Evolutionary conservation across 1,140 invertebrate species (phyloP).

Genomic region (Coelopa frigida): DNA sequence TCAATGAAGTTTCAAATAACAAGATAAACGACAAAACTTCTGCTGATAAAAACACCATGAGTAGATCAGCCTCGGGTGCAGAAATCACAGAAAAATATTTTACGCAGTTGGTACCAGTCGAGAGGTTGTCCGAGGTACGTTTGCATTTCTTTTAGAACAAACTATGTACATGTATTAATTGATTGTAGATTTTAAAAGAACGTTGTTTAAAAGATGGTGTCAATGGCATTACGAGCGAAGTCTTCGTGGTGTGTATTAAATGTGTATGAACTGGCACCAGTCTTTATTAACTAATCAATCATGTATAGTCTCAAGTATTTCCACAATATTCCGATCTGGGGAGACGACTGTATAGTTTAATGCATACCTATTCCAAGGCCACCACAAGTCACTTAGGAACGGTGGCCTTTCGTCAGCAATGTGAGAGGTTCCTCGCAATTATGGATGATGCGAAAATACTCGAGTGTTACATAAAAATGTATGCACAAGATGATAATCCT

Average conservation of each 20-base stretch:
- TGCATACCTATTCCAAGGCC: constrained; percentile 53
- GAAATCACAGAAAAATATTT: constrained; percentile 52
- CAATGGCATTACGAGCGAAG: constrained; percentile 56
- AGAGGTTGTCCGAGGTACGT: constrained; percentile 65
- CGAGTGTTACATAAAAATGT: constrained; percentile 62
- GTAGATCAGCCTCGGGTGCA: constrained; percentile 52
- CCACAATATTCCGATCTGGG: constrained; percentile 68
- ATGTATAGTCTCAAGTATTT: constrained; percentile 62
- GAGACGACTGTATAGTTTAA: constrained; percentile 57
- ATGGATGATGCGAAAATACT: constrained; percentile 58
- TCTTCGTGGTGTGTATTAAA: constrained; percentile 50
- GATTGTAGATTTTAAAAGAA: constrained; percentile 53
- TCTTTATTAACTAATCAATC: constrained; percentile 2
- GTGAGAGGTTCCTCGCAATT: constrained; percentile 61
- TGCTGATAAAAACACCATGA: too few relatives aligned
- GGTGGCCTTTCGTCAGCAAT: constrained; percentile 60
- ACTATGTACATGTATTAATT: too few relatives aligned
- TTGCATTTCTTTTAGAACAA: too few relatives aligned
- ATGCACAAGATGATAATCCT: constrained; percentile 45
- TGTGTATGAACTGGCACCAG: constrained; percentile 22
- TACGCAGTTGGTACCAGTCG: constrained; percentile 59
- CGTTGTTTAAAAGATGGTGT: constrained; percentile 56
- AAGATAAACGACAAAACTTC: neutral
- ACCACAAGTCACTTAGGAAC: constrained; percentile 54
- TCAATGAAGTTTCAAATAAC: too few relatives aligned